A percentile compares a stretch with the other conserved stretches of the same genome.
Evolutionary conservation across 2,797 vertebrate genomes (phyloP).

Genomic region (Leptatherina wallacei): DNA sequence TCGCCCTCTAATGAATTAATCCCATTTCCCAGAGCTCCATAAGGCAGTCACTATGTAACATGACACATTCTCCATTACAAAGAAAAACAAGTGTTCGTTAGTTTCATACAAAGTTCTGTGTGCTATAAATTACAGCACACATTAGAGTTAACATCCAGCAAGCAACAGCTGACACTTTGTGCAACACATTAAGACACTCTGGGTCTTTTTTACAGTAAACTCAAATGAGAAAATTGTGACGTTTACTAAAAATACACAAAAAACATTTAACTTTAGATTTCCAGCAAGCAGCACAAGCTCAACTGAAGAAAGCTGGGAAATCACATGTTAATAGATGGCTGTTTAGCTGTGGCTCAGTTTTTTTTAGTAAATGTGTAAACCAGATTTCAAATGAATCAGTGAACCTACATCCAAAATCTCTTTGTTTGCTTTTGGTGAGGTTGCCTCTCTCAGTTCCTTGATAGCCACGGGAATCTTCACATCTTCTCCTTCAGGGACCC

Average conservation of each 20-base stretch:
- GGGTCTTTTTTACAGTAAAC: not conserved
- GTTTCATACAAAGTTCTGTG: slow-evolving; percentile 43
- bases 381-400: slow-evolving; percentile 23
- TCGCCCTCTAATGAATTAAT: slow-evolving; percentile 53
- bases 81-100: slow-evolving; percentile 45
- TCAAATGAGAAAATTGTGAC: slow-evolving; percentile 27
- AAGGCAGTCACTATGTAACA: slow-evolving; percentile 31
- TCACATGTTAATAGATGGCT: slow-evolving; percentile 15
- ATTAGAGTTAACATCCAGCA: slow-evolving; percentile 21
- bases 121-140: slow-evolving; percentile 44
- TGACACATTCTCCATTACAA: slow-evolving; percentile 47
- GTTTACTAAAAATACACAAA: not conserved
- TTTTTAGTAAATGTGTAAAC: slow-evolving; percentile 8
- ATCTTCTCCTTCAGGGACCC: slow-evolving; percentile 98
- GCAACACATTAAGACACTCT: not conserved
- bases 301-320: slow-evolving; percentile 17
- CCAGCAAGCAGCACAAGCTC: slow-evolving; percentile 11
- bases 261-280: slow-evolving; percentile 10
- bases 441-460: slow-evolving; percentile 96
- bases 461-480: slow-evolving; percentile 99
- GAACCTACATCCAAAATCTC: slow-evolving; percentile 96
- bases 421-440: slow-evolving; percentile 97
- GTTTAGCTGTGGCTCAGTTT: slow-evolving; percentile 30
- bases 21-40: slow-evolving; percentile 50
- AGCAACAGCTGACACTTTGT: slow-evolving; percentile 22